These are phyloP conservation scores for Varroa destructor DNA, from an alignment of 1,140 invertebrate species.

Conservation along the genomic window DNA sequence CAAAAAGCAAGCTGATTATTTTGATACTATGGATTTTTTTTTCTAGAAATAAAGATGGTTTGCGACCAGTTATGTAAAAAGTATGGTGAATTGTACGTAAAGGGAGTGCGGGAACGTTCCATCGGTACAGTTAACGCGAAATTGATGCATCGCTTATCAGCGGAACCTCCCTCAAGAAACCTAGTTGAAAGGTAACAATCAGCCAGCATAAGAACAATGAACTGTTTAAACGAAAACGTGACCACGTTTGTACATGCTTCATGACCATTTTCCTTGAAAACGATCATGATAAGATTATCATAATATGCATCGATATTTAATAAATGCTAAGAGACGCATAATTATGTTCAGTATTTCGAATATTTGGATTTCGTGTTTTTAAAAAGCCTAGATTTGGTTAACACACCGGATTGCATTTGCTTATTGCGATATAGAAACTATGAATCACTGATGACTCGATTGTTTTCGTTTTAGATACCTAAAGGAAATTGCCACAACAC, in stretches of 20 bases:
- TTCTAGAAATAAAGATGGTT: slow-evolving; percentile 78
- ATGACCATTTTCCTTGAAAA: not conserved
- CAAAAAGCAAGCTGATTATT: no score
- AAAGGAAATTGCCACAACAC: slow-evolving; percentile 4
- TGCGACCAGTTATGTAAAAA: slow-evolving; percentile 75
- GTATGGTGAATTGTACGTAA: slow-evolving; percentile 84
- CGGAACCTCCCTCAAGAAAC: slow-evolving; percentile 88
- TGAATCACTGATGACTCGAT: no score
- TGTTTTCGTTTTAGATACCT: slow-evolving; percentile 29
- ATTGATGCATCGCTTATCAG: slow-evolving; percentile 83
- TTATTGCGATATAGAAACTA: no score
- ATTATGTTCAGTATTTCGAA: not conserved
- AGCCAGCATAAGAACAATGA: slow-evolving; percentile 29
- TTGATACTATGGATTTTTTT: not conserved
- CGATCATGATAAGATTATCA: not conserved
- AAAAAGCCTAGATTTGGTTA: not conserved
- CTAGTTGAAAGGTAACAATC: slow-evolving; percentile 88
- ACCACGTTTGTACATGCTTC: not conserved
- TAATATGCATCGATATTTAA: no score
- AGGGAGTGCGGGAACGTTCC: slow-evolving; percentile 62
- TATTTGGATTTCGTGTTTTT: slow-evolving; percentile 24
- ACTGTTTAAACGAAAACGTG: not conserved
- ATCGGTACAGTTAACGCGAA: slow-evolving; percentile 79
- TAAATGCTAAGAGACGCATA: not conserved
- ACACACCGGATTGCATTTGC: no score